Evolutionary conservation across 1,140 invertebrate species (phyloP).

Genomic region (Cyclina sinensis): DNA sequence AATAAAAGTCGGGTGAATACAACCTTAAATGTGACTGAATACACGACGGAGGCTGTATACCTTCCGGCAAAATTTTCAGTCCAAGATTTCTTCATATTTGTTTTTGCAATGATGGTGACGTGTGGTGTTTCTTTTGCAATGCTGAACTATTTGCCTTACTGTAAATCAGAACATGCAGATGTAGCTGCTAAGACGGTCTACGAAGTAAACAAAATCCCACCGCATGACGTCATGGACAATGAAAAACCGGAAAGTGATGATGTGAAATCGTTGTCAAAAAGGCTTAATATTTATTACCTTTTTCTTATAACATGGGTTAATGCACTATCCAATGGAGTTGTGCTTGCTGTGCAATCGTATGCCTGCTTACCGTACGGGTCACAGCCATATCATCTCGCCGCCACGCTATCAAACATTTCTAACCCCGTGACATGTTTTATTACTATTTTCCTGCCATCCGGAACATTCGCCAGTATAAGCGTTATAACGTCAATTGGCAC

Average conservation of each 20-base stretch:
- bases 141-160: slow-evolving; percentile 86
- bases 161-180: slow-evolving; percentile 82
- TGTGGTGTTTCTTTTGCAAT: slow-evolving; percentile 87
- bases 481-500: slow-evolving; percentile 88
- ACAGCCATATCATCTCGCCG: slow-evolving; percentile 92
- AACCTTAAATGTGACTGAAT: slow-evolving; percentile 65
- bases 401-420: slow-evolving; percentile 93
- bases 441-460: slow-evolving; percentile 91
- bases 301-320: slow-evolving; percentile 81
- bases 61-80: slow-evolving; percentile 84
- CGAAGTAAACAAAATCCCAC: slow-evolving; percentile 6
- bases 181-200: neutral
- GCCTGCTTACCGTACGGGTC: slow-evolving; percentile 96
- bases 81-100: slow-evolving; percentile 91
- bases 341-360: slow-evolving; percentile 95
- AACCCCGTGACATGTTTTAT: slow-evolving; percentile 95
- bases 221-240: no score
- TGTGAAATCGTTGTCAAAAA: slow-evolving; percentile 14
- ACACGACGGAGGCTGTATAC: slow-evolving; percentile 76
- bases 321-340: slow-evolving; percentile 89
- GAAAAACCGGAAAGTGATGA: slow-evolving; percentile 23
- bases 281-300: slow-evolving; percentile 71
- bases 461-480: slow-evolving; percentile 88
- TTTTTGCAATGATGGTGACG: slow-evolving; percentile 88
- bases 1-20: slow-evolving; percentile 77